phyloP scores from a whole-genome alignment of 2,797 vertebrate species.

The Sphaeramia orbicularis region DNA sequence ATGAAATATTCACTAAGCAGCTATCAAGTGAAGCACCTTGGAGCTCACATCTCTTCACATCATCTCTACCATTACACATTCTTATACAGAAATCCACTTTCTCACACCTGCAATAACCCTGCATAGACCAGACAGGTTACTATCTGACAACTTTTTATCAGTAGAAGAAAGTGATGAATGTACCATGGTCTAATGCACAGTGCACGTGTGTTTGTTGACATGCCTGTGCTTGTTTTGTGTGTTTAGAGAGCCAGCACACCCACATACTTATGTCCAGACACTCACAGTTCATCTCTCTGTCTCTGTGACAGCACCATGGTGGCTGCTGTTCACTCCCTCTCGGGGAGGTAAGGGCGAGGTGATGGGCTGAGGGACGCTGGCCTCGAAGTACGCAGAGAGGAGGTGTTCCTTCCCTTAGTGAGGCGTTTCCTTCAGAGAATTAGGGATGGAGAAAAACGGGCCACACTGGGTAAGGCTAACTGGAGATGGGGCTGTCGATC shows the following conservation, averaged over 20 bases:
- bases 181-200: too few relatives aligned
- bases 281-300: slow-evolving; percentile 99
- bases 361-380: slow-evolving; percentile 55
- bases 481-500: slow-evolving; percentile 51
- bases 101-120: slow-evolving; percentile 21
- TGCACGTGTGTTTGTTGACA: neutral
- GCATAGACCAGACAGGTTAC: slow-evolving; percentile 2
- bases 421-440: slow-evolving; percentile 50
- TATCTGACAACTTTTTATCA: neutral
- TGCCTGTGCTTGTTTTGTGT: slow-evolving; percentile 45
- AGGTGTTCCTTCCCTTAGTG: slow-evolving; percentile 66
- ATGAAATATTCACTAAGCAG: slow-evolving; percentile 84
- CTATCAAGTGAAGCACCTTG: slow-evolving; percentile 61
- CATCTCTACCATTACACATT: slow-evolving; percentile 20
- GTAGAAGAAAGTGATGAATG: neutral
- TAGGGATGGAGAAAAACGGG: slow-evolving; percentile 69
- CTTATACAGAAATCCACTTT: slow-evolving; percentile 21
- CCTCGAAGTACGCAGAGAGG: slow-evolving; percentile 28
- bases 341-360: slow-evolving; percentile 76
- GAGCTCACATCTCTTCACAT: slow-evolving; percentile 52
- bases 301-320: slow-evolving; percentile 99
- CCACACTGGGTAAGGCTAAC: slow-evolving; percentile 68
- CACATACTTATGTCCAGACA: slow-evolving; percentile 54
- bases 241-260: slow-evolving; percentile 37
- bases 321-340: slow-evolving; percentile 86